These are phyloP conservation scores for Agrochola macilenta DNA, from an alignment of 2,888 invertebrate genomes.

Conservation along the genomic window DNA sequence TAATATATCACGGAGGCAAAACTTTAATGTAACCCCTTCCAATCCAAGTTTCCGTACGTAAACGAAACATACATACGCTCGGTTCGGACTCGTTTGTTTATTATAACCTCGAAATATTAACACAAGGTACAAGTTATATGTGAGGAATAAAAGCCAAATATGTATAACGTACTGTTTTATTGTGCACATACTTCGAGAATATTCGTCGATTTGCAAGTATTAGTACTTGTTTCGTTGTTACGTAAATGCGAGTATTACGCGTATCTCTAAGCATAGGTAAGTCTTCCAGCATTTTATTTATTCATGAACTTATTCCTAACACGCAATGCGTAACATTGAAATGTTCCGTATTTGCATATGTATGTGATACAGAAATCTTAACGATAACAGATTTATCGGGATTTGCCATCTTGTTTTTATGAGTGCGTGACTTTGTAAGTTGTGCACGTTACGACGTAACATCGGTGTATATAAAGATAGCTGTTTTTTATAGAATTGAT, in stretches of 20 bases:
- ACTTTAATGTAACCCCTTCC: conserved; percentile 76
- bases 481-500: conserved; percentile 66
- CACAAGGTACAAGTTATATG: conserved; percentile 36
- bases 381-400: conserved; percentile 78
- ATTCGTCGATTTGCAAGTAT: conserved; percentile 42
- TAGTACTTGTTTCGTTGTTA: conserved; percentile 43
- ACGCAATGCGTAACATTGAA: conserved; percentile 74
- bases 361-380: conserved; percentile 79
- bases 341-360: conserved; percentile 73
- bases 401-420: conserved; percentile 76
- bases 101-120: conserved; percentile 59
- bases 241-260: conserved; percentile 53
- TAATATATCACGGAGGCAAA: conserved; percentile 80
- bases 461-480: conserved; percentile 62
- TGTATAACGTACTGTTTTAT: conserved; percentile 49
- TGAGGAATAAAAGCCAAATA: conserved; percentile 52
- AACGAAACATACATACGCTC: conserved; percentile 65
- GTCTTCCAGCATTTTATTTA: conserved; percentile 69
- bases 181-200: conserved; percentile 47
- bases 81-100: conserved; percentile 55
- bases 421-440: conserved; percentile 71
- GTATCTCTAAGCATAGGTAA: conserved; percentile 60
- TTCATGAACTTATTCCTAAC: conserved; percentile 71
- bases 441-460: conserved; percentile 66
- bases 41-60: conserved; percentile 65